Evolutionary conservation across 1,140 invertebrate species (phyloP).

Genomic region (Lepidostoma basale): DNA sequence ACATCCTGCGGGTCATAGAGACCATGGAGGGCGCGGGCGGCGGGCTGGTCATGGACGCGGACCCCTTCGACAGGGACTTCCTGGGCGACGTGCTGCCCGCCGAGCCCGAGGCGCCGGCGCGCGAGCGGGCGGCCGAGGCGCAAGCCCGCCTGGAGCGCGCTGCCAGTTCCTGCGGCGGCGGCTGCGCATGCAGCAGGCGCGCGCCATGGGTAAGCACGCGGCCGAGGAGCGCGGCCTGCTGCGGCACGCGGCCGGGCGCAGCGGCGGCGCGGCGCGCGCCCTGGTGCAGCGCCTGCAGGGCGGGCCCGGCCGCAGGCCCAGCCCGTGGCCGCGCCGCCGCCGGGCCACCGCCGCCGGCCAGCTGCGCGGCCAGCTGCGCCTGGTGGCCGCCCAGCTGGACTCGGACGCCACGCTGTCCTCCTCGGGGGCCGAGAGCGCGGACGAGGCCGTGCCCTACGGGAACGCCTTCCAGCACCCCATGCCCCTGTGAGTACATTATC

Average conservation of each 20-base stretch:
- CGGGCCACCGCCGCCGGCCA: conserved; percentile 72
- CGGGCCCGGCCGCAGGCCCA: conserved; percentile 48
- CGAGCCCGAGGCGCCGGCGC: conserved; percentile 50
- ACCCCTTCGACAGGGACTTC: conserved; percentile 64
- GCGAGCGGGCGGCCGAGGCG: conserved; percentile 56
- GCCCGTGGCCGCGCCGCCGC: conserved; percentile 61
- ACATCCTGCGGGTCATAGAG: conserved; percentile 65
- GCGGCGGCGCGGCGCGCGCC: conserved; percentile 52
- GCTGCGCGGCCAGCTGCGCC: conserved; percentile 70
- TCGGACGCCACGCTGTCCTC: conserved; percentile 93
- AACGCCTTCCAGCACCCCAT: conserved; percentile 75
- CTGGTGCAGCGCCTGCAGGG: conserved; percentile 54
- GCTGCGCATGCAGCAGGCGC: conserved; percentile 75
- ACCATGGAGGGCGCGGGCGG: conserved; percentile 64
- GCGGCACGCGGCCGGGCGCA: conserved; percentile 51
- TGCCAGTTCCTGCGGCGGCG: conserved; percentile 74
- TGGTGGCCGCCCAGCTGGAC: conserved; percentile 78
- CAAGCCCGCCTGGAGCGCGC: conserved; percentile 71
- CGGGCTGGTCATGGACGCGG: conserved; percentile 53
- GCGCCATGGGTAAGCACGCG: conserved; percentile 73
- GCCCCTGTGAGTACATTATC: conserved; percentile 72
- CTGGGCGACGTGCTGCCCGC: conserved; percentile 59
- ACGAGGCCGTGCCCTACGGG: conserved; percentile 83
- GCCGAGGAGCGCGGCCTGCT: conserved; percentile 72
- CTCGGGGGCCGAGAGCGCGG: conserved; percentile 91